A percentile compares a stretch with the other conserved stretches of the same genome.
Evolutionary conservation across 2,888 invertebrate species (phyloP).

Genomic region (Ephialtes manifestator): DNA sequence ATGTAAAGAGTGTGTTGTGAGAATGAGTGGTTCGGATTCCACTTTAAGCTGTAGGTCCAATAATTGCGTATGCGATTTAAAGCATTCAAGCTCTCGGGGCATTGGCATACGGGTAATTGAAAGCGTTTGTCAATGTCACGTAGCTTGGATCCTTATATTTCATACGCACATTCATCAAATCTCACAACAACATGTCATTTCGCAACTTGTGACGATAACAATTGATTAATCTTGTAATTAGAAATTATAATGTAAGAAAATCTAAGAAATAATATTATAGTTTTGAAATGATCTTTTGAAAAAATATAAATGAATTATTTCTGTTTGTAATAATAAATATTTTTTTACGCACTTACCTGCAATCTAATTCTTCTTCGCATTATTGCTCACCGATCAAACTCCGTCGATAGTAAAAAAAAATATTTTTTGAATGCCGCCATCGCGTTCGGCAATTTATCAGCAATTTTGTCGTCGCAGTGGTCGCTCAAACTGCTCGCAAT

Average conservation of each 20-base stretch:
- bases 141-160: constrained; percentile 16
- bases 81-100: constrained; percentile 9
- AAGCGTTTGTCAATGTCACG: constrained; percentile 3
- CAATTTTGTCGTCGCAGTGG: neutral
- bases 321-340: neutral
- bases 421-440: neutral
- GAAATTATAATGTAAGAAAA: neutral
- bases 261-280: neutral
- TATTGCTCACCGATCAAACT: neutral
- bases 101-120: constrained; percentile 9
- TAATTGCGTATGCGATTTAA: constrained; percentile 17
- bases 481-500: neutral
- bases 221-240: neutral
- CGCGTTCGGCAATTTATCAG: neutral
- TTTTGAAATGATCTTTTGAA: too few relatives aligned
- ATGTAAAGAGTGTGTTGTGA: constrained; percentile 9
- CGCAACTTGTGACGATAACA: neutral
- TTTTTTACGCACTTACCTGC: constrained; percentile 11
- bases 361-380: neutral
- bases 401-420: neutral
- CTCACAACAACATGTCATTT: constrained; percentile 1
- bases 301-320: neutral
- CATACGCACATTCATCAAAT: constrained; percentile 21
- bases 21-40: constrained; percentile 17
- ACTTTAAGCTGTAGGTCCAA: constrained; percentile 20